phyloP scores from a whole-genome alignment of 2,797 vertebrate species.

The Capromys pilorides region DNA sequence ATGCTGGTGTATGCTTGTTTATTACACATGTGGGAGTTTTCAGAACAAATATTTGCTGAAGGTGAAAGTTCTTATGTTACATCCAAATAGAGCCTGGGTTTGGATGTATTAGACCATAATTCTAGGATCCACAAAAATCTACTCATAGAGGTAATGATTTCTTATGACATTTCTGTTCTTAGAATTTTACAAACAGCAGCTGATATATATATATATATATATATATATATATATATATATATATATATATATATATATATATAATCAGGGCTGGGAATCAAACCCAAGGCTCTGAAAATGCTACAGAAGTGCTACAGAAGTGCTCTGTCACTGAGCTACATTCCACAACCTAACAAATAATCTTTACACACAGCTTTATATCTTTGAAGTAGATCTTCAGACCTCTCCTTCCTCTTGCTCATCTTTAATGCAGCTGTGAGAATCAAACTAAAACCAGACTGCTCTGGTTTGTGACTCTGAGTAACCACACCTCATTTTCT shows the following conservation, averaged over 20 bases:
- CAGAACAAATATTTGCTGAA: conserved; percentile 15
- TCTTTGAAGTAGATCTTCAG: background rate
- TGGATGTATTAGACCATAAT: background rate
- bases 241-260: background rate
- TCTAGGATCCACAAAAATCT: background rate
- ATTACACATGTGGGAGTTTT: background rate
- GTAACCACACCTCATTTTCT: conserved; percentile 1
- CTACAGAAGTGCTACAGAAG: background rate
- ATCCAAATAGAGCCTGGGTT: background rate
- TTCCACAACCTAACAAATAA: background rate
- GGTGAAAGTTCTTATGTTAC: background rate
- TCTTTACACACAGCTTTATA: background rate
- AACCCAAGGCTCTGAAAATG: background rate
- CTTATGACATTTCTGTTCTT: background rate
- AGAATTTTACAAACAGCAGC: background rate
- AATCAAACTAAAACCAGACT: background rate
- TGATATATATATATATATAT: background rate
- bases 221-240: background rate
- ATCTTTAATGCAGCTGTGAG: background rate
- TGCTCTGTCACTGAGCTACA: background rate
- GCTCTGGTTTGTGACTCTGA: background rate
- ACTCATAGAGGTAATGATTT: background rate
- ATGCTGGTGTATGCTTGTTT: conserved; percentile 23
- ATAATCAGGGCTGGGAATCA: background rate
- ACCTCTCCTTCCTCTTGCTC: background rate